These are phyloP conservation scores for Myotis yumanensis DNA, from an alignment of 2,113 vertebrate species.

Conservation along the genomic window DNA sequence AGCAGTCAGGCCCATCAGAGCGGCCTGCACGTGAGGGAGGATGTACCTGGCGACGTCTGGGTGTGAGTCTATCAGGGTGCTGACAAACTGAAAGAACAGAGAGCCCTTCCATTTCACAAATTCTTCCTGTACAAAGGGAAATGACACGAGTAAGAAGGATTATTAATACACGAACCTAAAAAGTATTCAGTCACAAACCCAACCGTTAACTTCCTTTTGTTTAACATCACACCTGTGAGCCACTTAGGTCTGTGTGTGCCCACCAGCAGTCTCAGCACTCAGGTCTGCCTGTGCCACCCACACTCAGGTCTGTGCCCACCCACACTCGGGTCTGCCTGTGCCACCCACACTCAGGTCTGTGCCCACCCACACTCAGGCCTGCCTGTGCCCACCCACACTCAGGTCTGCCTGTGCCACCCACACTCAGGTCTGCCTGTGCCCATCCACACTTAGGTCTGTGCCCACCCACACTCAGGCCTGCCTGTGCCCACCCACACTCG, in stretches of 20 bases:
- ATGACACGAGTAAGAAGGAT: background rate
- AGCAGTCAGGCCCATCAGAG: background rate
- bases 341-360: too few relatives aligned
- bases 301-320: too few relatives aligned
- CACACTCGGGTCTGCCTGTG: too few relatives aligned
- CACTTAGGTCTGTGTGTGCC: too few relatives aligned
- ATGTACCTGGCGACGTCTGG: constrained; percentile 91
- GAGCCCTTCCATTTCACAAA: constrained; percentile 97
- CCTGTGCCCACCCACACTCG: too few relatives aligned
- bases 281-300: too few relatives aligned
- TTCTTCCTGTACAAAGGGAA: constrained; percentile 88
- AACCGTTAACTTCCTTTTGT: background rate
- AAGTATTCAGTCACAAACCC: background rate
- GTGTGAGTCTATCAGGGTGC: constrained; percentile 89
- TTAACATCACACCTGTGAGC: background rate
- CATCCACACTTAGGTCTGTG: too few relatives aligned
- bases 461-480: too few relatives aligned
- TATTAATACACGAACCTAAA: background rate
- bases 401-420: too few relatives aligned
- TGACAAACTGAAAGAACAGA: constrained; percentile 93
- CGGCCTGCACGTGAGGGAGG: background rate
- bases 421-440: too few relatives aligned
- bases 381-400: too few relatives aligned
- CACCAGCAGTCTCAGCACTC: background rate
- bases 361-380: too few relatives aligned